Evolutionary conservation across 2,113 vertebrate genomes (phyloP).

Genomic region (Oenanthe oenanthe): DNA sequence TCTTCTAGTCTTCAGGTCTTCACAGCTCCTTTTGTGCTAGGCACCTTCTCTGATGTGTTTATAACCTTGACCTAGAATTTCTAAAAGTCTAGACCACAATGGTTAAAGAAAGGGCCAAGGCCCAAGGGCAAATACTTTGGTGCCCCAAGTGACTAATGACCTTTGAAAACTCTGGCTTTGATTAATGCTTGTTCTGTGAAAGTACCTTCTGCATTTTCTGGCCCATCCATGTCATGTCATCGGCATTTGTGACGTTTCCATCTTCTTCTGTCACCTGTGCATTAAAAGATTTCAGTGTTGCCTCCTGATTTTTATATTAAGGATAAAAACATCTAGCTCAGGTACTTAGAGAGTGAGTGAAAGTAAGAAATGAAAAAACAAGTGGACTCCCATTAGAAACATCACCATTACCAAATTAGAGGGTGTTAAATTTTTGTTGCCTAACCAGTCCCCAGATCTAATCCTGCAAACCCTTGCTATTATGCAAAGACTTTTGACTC

Average conservation of each 20-base stretch:
- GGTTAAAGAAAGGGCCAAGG: not conserved
- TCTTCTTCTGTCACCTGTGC: conserved; percentile 66
- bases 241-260: conserved; percentile 26
- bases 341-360: not conserved
- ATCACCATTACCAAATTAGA: not conserved
- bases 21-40: not conserved
- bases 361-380: not conserved
- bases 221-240: conserved; percentile 79
- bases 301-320: conserved; percentile 18
- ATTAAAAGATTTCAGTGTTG: not conserved
- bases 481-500: not conserved
- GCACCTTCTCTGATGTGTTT: not conserved
- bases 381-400: not conserved
- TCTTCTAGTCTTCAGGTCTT: not conserved
- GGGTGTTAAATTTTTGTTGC: not conserved
- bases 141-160: not conserved
- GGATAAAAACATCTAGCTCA: not conserved
- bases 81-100: not conserved
- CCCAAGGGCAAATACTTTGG: not conserved
- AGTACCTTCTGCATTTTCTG: conserved; percentile 74
- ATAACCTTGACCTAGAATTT: not conserved
- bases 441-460: not conserved
- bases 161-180: not conserved
- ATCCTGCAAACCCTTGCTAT: not conserved
- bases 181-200: not conserved